phyloP scores from a whole-genome alignment of 2,113 vertebrate species.

The Xenus cinereus region DNA sequence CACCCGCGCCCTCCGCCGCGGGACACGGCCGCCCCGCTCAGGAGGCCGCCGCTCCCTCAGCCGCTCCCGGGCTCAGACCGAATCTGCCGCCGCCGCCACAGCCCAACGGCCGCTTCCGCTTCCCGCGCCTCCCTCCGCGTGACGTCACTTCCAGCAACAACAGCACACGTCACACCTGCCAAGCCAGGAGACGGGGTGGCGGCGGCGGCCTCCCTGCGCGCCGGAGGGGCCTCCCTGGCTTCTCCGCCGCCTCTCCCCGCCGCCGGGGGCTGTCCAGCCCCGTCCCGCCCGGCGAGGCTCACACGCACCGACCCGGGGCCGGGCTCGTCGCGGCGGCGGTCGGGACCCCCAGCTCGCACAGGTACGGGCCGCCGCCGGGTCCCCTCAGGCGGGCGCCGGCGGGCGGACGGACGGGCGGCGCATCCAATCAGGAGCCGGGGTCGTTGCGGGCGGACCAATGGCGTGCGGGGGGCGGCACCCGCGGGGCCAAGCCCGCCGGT shows the following conservation, averaged over 20 bases:
- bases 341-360: not conserved
- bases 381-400: not conserved
- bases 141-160: constrained; percentile 74
- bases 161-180: constrained; percentile 59
- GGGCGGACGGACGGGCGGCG: not conserved
- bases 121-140: not conserved
- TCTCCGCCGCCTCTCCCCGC: not conserved
- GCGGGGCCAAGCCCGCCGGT: not conserved
- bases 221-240: not conserved
- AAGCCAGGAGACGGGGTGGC: not conserved
- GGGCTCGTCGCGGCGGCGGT: constrained; percentile 67
- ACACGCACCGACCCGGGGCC: not conserved
- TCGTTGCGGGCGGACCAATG: not conserved
- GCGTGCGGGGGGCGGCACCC: not conserved
- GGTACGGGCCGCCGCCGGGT: not conserved
- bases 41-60: fast-evolving
- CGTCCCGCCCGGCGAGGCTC: not conserved
- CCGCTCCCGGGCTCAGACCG: fast-evolving
- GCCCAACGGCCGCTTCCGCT: not conserved
- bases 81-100: not conserved
- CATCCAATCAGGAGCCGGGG: not conserved
- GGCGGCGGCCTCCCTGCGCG: not conserved
- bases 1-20: not conserved
- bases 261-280: not conserved
- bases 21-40: too few relatives aligned